Evolutionary conservation across 1,140 invertebrate species (phyloP), one percentile per base, ranked within the genome.

Genomic region (Anthonomus grandis): DNA sequence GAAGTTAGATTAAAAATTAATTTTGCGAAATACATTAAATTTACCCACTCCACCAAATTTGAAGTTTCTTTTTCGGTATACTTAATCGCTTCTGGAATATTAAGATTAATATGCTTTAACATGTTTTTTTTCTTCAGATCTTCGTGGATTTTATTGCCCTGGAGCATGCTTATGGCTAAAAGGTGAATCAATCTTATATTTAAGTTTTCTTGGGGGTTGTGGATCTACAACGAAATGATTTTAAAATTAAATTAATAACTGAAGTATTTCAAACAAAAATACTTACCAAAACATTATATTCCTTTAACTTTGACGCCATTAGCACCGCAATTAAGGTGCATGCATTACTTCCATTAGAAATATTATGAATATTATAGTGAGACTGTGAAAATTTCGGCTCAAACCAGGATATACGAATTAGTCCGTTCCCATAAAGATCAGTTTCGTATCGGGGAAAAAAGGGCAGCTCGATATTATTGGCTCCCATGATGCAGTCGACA

Each of bases 261-360:
- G 6, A 15, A 31, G 18, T 4, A 4, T 15, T 45, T 5, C n/a
- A 3, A 9, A 23, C 12, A 22, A 37, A 12, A 17, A 17, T 46
- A 61, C 58, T 60, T 54, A 66, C 60, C 18, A 55, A 45, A 41
- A 63, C 50, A 19, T 54, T 59, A 48, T 66, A 59, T 23, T 57
- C 39, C 42, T 60, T 54, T 50, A 67, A 70, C 27, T 67, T 66
- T 10, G 66, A 46, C 8, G 70, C 66, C 44, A 70, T 55, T 38
- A 73, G 42, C 38, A 73, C 45, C 4, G 63, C 69, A 34, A 73
- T 73, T 12, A 73, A 42, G 4, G 70, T 72, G 44, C 71, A 73
- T 10, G 71, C 71, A 51, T 72, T 72, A 41, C 70, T 72, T 53
- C 62, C 60, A 54, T 44, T 64, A 8, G 58, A 48, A 12, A 34